Conservation (phyloP, 2,888 invertebrate genomes). For the Pimpla rufipes region DNA sequence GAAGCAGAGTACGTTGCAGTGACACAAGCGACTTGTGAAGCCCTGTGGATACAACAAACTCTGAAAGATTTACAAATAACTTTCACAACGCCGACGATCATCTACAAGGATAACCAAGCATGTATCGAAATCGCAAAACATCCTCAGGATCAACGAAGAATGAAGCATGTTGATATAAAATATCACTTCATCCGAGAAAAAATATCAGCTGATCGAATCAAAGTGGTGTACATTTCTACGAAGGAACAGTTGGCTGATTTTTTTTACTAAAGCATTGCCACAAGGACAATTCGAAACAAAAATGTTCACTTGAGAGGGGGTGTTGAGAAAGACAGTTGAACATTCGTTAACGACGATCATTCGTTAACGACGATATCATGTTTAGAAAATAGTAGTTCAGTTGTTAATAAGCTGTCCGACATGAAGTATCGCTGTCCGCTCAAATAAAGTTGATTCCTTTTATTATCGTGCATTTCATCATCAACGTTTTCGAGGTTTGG, state of each 20-base stretch:
- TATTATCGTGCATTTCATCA: too few relatives aligned
- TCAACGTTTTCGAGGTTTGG: background rate
- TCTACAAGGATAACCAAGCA: too few relatives aligned
- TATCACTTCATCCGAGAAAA: too few relatives aligned
- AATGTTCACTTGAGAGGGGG: background rate
- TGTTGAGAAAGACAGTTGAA: constrained; percentile 4
- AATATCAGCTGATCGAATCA: constrained; percentile 31
- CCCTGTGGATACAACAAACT: constrained; percentile 12
- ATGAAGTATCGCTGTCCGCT: too few relatives aligned
- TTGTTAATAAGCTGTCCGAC: too few relatives aligned
- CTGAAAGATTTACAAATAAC: background rate
- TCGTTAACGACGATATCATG: too few relatives aligned
- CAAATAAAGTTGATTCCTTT: too few relatives aligned
- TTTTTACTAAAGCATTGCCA: constrained; percentile 2
- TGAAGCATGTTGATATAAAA: constrained; percentile 28
- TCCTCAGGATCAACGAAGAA: too few relatives aligned
- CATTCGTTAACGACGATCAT: too few relatives aligned
- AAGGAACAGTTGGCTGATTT: constrained; percentile 9
- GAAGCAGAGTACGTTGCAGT: constrained; percentile 29
- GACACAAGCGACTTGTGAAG: constrained; percentile 13
- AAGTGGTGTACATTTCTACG: constrained; percentile 38
- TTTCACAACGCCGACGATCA: background rate
- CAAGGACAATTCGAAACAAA: constrained; percentile 1
- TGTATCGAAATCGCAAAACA: too few relatives aligned
- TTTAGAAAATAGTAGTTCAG: too few relatives aligned